Evolutionary conservation across 2,797 vertebrate genomes (phyloP).

Genomic region (Catamblyrhynchus diadema): DNA sequence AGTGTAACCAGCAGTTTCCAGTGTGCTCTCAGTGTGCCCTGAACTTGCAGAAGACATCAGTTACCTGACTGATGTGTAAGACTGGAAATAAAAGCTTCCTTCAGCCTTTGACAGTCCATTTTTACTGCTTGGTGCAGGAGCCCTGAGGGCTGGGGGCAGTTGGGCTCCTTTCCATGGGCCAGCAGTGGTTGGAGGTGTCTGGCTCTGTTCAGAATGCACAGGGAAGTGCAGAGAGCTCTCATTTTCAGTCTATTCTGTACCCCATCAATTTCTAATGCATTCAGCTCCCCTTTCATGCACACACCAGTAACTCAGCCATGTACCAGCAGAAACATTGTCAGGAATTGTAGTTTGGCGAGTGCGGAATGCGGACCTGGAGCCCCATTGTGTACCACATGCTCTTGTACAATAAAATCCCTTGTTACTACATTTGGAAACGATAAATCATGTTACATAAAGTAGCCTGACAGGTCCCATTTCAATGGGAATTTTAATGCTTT

Average conservation of each 20-base stretch:
- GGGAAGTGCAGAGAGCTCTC: not conserved
- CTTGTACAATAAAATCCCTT: slow-evolving; percentile 59
- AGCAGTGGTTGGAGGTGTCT: not conserved
- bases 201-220: not conserved
- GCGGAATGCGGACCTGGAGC: not conserved
- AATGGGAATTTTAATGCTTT: slow-evolving; percentile 63
- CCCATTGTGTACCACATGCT: slow-evolving; percentile 33
- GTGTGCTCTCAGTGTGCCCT: not conserved
- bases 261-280: not conserved
- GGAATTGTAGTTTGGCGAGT: not conserved
- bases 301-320: not conserved
- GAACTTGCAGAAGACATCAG: not conserved
- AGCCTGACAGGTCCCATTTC: slow-evolving; percentile 58
- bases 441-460: slow-evolving; percentile 66
- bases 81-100: not conserved
- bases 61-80: not conserved
- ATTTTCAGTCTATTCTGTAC: not conserved
- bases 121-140: not conserved
- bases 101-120: not conserved
- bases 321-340: not conserved
- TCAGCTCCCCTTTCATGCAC: not conserved
- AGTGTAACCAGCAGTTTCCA: not conserved
- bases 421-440: slow-evolving; percentile 60
- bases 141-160: not conserved
- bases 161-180: not conserved